Evolutionary conservation across 2,888 invertebrate species (phyloP), one percentile per base, ranked within the genome.

Genomic region (Drosophila gaucha): DNA sequence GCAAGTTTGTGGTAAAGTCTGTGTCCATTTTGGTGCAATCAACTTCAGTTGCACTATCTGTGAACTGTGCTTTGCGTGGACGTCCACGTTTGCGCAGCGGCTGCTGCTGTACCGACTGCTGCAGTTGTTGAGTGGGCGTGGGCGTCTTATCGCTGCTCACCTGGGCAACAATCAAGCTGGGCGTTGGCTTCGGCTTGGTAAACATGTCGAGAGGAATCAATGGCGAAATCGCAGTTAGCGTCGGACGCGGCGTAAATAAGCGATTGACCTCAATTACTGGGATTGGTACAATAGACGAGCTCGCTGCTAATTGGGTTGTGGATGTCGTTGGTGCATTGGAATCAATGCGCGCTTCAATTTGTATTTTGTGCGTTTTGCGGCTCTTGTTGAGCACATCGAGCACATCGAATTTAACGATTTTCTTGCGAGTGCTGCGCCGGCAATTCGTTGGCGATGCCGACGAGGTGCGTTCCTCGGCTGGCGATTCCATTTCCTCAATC

Each of bases 341-440:
- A 68, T 91, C 91, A 16, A 91, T 90, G 30, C 91, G 85, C 1
- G 91, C 91, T 60, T 91, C 91, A 24, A 91, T 90, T 67, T 91
- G 91, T 50, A 91, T 91, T 74, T 91, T 91, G 63, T 89, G 90
- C 14, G 80, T 83, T 35, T 90, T 91, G 6, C 91, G 83, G 60
- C 90, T 89, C 67, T 91, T 91, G 43, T 90, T 90, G 6, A 91
- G 68, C 55, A 91, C 78, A 60, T 91, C 91, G 0, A 89, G 80
- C 1, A 91, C 91, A 69, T 91, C 91, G 52, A 91, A 91, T 71
- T 91, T 91, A 2, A 89, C 88, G n/a, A 90, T 76, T 76, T 91
- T 91, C 56, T 91, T 91, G 10, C 91, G 90, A 2, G 91, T 89
- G 71, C 91, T 91, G 16, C 91, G 89, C 1, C 91, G 84, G 41